A percentile compares a stretch with the other conserved stretches of the same genome.
phyloP scores from a whole-genome alignment of 2,797 vertebrate genomes.

The Lagocephalus sceleratus region DNA sequence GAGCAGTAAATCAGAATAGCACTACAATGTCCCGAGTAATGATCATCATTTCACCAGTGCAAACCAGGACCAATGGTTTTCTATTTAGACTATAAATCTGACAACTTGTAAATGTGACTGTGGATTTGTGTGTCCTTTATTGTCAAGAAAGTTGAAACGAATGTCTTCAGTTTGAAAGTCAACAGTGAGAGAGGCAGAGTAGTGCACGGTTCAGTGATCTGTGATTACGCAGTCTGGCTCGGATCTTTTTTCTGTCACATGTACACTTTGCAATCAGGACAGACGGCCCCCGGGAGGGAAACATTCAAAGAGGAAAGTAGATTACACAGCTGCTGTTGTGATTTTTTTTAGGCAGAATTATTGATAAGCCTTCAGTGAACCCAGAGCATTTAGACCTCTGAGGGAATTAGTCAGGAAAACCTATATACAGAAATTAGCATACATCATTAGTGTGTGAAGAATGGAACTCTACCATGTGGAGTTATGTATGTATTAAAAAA shows the following conservation, averaged over 20 bases:
- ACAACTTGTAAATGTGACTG: constrained; percentile 42
- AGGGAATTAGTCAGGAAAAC: background rate
- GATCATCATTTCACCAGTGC: constrained; percentile 37
- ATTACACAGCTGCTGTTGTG: constrained; percentile 26
- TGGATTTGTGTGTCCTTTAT: constrained; percentile 53
- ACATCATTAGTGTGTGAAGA: no score
- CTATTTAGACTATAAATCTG: constrained; percentile 57
- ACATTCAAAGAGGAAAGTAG: constrained; percentile 24
- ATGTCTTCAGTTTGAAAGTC: constrained; percentile 50
- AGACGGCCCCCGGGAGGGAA: constrained; percentile 2
- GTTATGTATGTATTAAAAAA: no score
- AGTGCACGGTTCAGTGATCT: constrained; percentile 22
- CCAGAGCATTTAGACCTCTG: background rate
- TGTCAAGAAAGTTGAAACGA: constrained; percentile 46
- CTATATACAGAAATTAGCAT: background rate
- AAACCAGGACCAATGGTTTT: constrained; percentile 20
- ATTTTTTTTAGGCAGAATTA: constrained; percentile 22
- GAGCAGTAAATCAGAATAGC: constrained; percentile 42
- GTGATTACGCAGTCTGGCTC: constrained; percentile 35
- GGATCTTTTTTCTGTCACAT: constrained; percentile 14
- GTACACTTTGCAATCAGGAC: constrained; percentile 23
- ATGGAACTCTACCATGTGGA: no score
- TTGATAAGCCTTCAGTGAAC: constrained; percentile 41
- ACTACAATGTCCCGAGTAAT: constrained; percentile 26
- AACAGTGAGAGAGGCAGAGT: constrained; percentile 33